phyloP scores from a whole-genome alignment of 2,888 invertebrate species.

The Dolomedes plantarius region DNA sequence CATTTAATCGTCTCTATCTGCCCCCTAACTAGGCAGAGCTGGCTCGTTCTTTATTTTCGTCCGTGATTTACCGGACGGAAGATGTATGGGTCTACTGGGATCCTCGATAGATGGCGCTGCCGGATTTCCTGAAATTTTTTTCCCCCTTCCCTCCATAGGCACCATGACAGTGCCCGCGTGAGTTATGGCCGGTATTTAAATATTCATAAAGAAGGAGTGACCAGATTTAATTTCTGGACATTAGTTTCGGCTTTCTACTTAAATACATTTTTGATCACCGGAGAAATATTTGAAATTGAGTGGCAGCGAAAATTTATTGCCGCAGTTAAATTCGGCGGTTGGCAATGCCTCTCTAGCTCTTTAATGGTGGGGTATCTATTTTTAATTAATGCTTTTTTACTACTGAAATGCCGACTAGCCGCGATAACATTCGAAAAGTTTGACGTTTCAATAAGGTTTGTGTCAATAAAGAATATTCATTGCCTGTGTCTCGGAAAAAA shows the following conservation, averaged over 20 bases:
- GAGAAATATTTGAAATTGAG: background rate
- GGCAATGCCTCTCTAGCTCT: too few species aligned
- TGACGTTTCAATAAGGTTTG: too few species aligned
- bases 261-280: background rate
- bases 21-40: slow-evolving; percentile 30
- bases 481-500: too few species aligned
- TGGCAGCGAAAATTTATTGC: too few species aligned
- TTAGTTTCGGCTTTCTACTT: background rate
- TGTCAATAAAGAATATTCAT: too few species aligned
- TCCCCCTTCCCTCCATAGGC: background rate
- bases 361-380: too few species aligned
- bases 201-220: slow-evolving; percentile 23
- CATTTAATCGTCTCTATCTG: slow-evolving; percentile 52
- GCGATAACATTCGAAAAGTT: too few species aligned
- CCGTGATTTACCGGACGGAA: background rate
- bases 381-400: too few species aligned
- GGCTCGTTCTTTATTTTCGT: background rate
- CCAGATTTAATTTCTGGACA: slow-evolving; percentile 13
- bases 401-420: too few species aligned
- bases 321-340: too few species aligned
- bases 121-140: background rate
- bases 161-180: too few species aligned
- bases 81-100: slow-evolving; percentile 3
- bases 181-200: slow-evolving; percentile 15
- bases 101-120: slow-evolving; percentile 17